Evolutionary conservation across 2,888 invertebrate species (phyloP).

Genomic region (Sepiola atlantica): DNA sequence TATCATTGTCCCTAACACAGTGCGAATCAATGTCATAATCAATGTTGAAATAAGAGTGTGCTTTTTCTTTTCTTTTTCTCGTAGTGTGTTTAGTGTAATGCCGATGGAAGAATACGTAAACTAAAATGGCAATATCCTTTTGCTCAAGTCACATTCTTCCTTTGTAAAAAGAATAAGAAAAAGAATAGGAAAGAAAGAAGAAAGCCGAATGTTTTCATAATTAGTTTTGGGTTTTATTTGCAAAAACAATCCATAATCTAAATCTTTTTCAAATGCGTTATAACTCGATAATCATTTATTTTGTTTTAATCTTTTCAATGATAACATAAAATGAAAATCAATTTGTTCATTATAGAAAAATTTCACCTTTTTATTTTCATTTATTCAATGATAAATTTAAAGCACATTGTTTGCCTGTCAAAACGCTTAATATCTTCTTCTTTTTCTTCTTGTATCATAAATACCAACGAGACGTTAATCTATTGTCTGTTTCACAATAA

Average conservation of each 20-base stretch:
- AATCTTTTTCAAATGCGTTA: background rate
- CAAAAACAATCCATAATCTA: background rate
- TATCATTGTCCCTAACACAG: no score
- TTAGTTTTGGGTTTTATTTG: constrained; percentile 32
- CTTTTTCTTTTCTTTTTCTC: background rate
- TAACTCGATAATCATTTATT: constrained; percentile 14
- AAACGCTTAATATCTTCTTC: background rate
- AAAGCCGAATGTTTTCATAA: background rate
- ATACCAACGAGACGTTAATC: background rate
- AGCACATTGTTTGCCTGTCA: constrained; percentile 32
- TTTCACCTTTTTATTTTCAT: background rate
- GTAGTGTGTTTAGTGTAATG: no score
- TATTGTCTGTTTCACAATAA: constrained; percentile 20
- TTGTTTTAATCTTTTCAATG: background rate
- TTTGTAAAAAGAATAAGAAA: background rate
- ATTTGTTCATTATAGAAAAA: background rate
- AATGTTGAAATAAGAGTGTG: no score
- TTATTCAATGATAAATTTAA: background rate
- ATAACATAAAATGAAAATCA: constrained; percentile 18
- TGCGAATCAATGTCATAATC: no score
- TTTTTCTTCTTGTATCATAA: constrained; percentile 32
- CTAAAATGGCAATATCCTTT: background rate
- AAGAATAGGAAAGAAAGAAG: background rate
- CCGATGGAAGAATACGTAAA: background rate
- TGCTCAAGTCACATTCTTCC: background rate